Conservation (phyloP, 2,113 vertebrate species). For the Hemibates koningsi region DNA sequence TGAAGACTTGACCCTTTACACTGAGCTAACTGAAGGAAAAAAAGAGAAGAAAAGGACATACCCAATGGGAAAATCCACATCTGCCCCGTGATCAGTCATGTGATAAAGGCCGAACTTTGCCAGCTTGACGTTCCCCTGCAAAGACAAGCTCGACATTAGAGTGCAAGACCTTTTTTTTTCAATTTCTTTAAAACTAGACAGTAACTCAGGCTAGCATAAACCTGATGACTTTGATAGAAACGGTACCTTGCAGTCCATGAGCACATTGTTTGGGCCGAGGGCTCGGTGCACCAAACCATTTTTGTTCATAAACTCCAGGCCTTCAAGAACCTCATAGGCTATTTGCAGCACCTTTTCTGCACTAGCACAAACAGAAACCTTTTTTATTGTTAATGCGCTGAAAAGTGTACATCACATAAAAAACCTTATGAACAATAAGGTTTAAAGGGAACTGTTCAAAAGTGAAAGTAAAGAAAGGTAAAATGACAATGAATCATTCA, state of each 20-base stretch:
- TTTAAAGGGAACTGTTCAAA: neutral
- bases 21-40: constrained; percentile 10
- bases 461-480: neutral
- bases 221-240: neutral
- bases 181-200: neutral
- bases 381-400: neutral
- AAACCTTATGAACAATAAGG: neutral
- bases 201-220: neutral
- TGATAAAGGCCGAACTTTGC: constrained; percentile 97
- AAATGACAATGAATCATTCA: neutral
- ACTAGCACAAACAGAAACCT: constrained; percentile 60
- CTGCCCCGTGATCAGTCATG: constrained; percentile 93
- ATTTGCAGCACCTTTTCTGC: constrained; percentile 78
- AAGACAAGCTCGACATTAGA: neutral
- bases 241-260: constrained; percentile 86
- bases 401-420: neutral
- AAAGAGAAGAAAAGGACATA: constrained; percentile 59
- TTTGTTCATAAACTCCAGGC: constrained; percentile 89
- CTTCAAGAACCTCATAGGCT: constrained; percentile 88
- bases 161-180: neutral
- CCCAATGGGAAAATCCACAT: constrained; percentile 98
- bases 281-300: constrained; percentile 92
- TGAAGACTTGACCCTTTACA: neutral
- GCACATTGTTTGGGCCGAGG: constrained; percentile 84
- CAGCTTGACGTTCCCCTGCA: constrained; percentile 87